These are phyloP conservation scores for Hyposoter didymator DNA, from an alignment of 2,888 invertebrate genomes.

Conservation along the genomic window DNA sequence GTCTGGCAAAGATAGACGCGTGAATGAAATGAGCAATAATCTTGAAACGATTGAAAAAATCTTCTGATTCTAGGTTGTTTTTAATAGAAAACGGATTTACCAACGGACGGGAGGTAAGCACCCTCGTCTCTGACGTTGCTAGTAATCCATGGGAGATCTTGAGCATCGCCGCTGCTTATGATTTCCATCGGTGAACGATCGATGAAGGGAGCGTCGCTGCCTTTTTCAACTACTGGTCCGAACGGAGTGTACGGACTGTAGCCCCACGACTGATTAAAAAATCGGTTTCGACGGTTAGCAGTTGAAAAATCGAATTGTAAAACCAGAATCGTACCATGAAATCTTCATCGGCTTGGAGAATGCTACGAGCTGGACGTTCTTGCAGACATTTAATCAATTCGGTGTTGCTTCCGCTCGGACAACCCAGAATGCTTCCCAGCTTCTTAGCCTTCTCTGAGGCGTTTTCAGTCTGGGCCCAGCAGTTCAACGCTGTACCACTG, in stretches of 20 bases:
- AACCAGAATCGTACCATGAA: conserved; percentile 85
- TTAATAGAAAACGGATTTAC: conserved; percentile 81
- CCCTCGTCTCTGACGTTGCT: conserved; percentile 90
- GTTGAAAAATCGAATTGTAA: neutral
- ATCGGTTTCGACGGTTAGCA: neutral
- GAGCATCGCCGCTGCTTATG: conserved; percentile 86
- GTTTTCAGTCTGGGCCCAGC: conserved; percentile 82
- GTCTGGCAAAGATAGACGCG: conserved; percentile 81
- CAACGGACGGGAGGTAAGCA: conserved; percentile 88
- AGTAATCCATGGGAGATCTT: conserved; percentile 89
- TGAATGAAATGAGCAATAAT: neutral
- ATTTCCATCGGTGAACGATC: conserved; percentile 88
- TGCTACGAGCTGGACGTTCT: conserved; percentile 86
- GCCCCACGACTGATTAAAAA: conserved; percentile 84
- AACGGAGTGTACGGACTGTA: conserved; percentile 90
- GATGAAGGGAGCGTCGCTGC: conserved; percentile 87
- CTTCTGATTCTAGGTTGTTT: neutral
- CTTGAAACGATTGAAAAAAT: neutral
- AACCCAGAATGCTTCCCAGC: conserved; percentile 87
- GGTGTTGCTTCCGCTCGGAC: conserved; percentile 85
- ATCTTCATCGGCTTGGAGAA: conserved; percentile 86
- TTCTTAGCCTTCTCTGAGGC: conserved; percentile 87
- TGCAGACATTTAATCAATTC: conserved; percentile 88
- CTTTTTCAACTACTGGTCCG: conserved; percentile 89
- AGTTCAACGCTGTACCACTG: conserved; percentile 89